phyloP scores from a whole-genome alignment of 2,113 vertebrate species.

The Lepus americanus region DNA sequence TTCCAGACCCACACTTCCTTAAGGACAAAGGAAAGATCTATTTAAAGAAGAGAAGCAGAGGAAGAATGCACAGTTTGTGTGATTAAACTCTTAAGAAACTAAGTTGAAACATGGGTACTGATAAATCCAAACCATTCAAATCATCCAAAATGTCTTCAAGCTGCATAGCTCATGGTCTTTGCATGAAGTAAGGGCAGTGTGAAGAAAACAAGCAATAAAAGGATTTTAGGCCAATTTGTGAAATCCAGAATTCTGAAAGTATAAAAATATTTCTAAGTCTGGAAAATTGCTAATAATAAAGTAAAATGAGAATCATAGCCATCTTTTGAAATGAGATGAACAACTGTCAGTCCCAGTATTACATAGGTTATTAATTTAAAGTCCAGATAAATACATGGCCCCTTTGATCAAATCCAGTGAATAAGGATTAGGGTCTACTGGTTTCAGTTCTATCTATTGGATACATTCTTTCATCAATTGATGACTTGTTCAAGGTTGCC shows the following conservation, averaged over 20 bases:
- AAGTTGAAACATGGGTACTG: slow-evolving; percentile 22
- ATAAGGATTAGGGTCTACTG: background rate
- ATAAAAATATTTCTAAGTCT: slow-evolving; percentile 35
- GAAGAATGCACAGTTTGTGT: background rate
- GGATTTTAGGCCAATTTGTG: background rate
- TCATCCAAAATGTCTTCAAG: slow-evolving; percentile 4
- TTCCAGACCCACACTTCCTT: background rate
- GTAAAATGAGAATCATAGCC: background rate
- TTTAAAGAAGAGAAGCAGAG: background rate
- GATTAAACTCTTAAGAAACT: background rate
- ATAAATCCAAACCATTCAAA: background rate
- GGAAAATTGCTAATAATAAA: slow-evolving; percentile 3
- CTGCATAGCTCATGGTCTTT: background rate
- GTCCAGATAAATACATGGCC: background rate
- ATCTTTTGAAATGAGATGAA: background rate
- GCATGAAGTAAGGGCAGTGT: slow-evolving; percentile 6
- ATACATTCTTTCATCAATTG: background rate
- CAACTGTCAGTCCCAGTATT: background rate
- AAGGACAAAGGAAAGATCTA: background rate
- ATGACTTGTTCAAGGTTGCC: background rate
- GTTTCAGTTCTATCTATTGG: background rate
- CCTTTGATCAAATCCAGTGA: background rate
- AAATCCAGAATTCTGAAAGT: background rate
- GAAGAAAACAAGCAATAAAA: background rate
- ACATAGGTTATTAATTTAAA: background rate